A percentile compares a stretch with the other conserved stretches of the same genome.
phyloP scores from a whole-genome alignment of 92 coral and sea anemone species.

The Hydrozoanthus gracilis region DNA sequence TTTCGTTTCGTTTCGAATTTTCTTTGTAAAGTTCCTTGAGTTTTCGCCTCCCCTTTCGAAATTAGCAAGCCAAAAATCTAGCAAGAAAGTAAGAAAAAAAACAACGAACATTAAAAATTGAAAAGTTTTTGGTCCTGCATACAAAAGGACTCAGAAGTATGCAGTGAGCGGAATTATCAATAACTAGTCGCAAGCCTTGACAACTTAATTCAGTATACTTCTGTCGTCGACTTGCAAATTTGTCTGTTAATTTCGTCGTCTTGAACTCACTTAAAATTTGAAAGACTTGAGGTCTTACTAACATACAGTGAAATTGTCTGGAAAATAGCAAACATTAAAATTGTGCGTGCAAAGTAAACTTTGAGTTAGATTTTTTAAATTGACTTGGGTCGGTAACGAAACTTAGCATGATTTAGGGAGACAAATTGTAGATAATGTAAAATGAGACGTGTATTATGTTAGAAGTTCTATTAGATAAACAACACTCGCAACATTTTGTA shows the following conservation, averaged over 20 bases:
- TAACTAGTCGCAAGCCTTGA: not conserved
- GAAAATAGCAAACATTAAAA: not conserved
- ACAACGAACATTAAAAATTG: no score
- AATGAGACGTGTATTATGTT: not conserved
- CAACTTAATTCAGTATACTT: not conserved
- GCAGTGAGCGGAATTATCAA: not conserved
- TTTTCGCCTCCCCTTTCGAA: no score
- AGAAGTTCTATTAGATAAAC: not conserved
- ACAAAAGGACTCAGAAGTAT: no score
- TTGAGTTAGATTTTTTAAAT: not conserved
- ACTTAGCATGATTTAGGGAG: not conserved
- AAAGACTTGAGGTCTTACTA: not conserved
- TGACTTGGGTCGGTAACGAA: not conserved
- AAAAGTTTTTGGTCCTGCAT: not conserved
- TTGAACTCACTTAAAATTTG: not conserved
- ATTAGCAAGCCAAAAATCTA: no score
- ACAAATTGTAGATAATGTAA: not conserved
- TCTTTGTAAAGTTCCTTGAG: no score
- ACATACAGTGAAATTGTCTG: not conserved
- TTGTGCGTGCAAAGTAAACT: not conserved
- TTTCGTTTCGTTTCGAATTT: no score
- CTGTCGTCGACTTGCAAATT: not conserved
- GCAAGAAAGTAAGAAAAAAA: no score
- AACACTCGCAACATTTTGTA: not conserved
- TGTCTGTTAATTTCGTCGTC: not conserved